A percentile compares a stretch with the other conserved stretches of the same genome.
Conservation (phyloP, 2,113 vertebrate species). For the Calidris pygmaea region DNA sequence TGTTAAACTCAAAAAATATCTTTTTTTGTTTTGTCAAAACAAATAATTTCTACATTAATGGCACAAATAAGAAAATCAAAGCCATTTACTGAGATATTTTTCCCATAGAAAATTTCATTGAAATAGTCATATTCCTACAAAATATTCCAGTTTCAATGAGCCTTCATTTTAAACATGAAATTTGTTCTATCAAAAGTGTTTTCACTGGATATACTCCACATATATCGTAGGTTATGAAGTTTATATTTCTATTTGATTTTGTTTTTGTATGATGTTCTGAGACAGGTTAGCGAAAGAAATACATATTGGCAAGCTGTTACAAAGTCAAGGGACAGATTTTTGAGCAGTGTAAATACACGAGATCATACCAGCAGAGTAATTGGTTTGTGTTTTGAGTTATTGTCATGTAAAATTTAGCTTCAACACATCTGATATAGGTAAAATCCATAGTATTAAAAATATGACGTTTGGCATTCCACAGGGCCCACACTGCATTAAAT, state of each 20-base stretch:
- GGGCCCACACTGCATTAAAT: not conserved
- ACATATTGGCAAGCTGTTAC: not conserved
- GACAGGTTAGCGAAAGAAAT: not conserved
- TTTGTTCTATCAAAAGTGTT: not conserved
- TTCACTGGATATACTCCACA: not conserved
- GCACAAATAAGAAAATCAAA: conserved; percentile 38
- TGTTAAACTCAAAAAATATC: not conserved
- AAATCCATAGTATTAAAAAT: not conserved
- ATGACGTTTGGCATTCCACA: not conserved
- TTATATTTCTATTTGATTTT: conserved; percentile 18
- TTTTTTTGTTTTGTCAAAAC: conserved; percentile 11
- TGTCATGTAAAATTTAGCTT: not conserved
- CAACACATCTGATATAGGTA: not conserved
- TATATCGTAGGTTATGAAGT: not conserved
- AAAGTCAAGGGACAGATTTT: not conserved
- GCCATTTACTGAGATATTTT: conserved; percentile 8
- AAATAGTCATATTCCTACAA: not conserved
- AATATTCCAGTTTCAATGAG: not conserved
- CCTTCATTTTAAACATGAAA: conserved; percentile 14
- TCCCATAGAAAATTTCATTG: not conserved
- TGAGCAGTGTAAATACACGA: not conserved
- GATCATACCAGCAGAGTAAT: not conserved
- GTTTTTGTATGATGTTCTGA: not conserved
- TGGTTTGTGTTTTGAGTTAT: not conserved
- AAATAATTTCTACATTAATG: conserved; percentile 16